These are phyloP conservation scores for Gonocerus acuteangulatus DNA, from an alignment of 2,888 invertebrate genomes.

Conservation along the genomic window DNA sequence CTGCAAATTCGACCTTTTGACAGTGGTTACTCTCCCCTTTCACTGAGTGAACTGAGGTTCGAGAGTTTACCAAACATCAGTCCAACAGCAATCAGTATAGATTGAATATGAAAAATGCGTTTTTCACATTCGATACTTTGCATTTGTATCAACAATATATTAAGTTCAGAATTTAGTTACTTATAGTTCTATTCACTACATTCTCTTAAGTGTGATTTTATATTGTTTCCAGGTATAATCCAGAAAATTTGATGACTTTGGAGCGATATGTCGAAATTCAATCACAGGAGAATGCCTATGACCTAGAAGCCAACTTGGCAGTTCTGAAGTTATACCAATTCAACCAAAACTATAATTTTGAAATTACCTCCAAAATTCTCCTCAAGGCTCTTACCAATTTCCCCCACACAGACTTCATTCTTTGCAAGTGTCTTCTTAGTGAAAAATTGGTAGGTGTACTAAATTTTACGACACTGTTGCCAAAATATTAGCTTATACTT, in stretches of 20 bases:
- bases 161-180: no score
- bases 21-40: no score
- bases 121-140: no score
- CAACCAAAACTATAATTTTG: constrained; percentile 73
- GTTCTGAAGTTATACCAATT: constrained; percentile 95
- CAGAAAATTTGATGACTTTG: constrained; percentile 81
- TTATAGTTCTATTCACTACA: no score
- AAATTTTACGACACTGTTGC: neutral
- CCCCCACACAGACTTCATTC: constrained; percentile 93
- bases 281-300: constrained; percentile 86
- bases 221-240: constrained; percentile 71
- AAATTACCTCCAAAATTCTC: constrained; percentile 81
- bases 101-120: no score
- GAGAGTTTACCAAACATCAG: no score
- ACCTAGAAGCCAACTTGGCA: constrained; percentile 93
- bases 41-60: no score
- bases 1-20: no score
- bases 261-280: constrained; percentile 91
- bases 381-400: constrained; percentile 93
- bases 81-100: no score
- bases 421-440: constrained; percentile 92
- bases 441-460: constrained; percentile 54
- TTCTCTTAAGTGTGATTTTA: no score
- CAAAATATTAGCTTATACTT: no score
- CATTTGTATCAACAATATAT: no score